A percentile compares a stretch with the other conserved stretches of the same genome.
Evolutionary conservation across 2,797 vertebrate genomes (phyloP).

Genomic region (Hypotaenidia okinawae): DNA sequence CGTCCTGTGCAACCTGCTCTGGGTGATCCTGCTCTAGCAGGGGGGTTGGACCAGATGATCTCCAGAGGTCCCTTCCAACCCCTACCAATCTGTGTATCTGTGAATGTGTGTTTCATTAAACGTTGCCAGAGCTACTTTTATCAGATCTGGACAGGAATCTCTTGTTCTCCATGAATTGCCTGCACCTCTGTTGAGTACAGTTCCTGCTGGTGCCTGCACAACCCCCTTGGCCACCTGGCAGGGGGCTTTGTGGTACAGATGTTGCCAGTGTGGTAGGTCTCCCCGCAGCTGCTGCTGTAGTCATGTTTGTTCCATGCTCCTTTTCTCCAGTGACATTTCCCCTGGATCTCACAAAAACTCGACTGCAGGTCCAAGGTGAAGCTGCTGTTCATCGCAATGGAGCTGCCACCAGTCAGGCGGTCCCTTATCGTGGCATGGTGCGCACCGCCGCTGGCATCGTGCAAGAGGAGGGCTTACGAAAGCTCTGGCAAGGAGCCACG

Average conservation of each 20-base stretch:
- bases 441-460: conserved; percentile 80
- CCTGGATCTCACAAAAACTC: conserved; percentile 88
- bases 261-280: neutral
- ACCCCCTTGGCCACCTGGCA: neutral
- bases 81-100: too few species aligned
- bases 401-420: neutral
- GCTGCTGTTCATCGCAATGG: conserved; percentile 53
- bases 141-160: neutral
- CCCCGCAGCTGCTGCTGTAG: neutral
- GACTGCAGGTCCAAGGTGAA: conserved; percentile 88
- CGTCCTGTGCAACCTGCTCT: too few species aligned
- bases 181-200: fast-evolving
- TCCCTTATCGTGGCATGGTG: conserved; percentile 81
- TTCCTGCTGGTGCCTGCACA: neutral
- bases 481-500: conserved; percentile 86
- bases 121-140: neutral
- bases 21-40: too few species aligned
- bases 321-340: conserved; percentile 83
- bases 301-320: neutral
- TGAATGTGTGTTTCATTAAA: neutral
- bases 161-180: neutral
- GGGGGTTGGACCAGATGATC: too few species aligned
- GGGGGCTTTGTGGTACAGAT: neutral
- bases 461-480: conserved; percentile 82
- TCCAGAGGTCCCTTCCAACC: too few species aligned